phyloP scores from a whole-genome alignment of 2,888 invertebrate species.

The Erannis defoliaria region DNA sequence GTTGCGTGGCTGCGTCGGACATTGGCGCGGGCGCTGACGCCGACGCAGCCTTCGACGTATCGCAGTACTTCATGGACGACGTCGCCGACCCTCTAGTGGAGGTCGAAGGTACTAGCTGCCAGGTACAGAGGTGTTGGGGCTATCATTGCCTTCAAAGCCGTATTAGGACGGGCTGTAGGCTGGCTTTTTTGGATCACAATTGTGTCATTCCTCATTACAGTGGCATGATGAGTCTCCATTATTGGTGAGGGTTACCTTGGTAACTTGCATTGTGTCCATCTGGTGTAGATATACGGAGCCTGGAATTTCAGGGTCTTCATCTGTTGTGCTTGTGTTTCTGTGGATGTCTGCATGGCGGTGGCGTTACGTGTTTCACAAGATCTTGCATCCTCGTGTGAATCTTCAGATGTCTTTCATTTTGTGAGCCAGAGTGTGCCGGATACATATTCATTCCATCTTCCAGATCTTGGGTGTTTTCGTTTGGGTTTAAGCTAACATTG shows the following conservation, averaged over 20 bases:
- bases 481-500: no score
- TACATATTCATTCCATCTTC: no score
- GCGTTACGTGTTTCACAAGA: no score
- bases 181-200: neutral
- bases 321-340: neutral
- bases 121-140: constrained; percentile 5
- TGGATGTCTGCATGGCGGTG: no score
- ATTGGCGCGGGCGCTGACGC: constrained; percentile 12
- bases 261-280: neutral
- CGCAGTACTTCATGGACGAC: constrained; percentile 90
- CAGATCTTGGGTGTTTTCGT: no score
- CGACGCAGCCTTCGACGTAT: constrained; percentile 56
- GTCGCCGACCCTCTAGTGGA: constrained; percentile 83
- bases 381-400: no score
- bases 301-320: neutral
- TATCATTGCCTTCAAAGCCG: neutral
- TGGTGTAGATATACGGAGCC: no score
- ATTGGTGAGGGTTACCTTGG: constrained; percentile 4
- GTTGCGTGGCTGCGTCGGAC: constrained; percentile 1
- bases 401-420: no score
- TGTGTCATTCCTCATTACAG: neutral
- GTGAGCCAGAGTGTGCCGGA: no score
- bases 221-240: neutral
- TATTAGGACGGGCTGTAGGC: neutral
- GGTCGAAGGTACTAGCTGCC: constrained; percentile 51